Evolutionary conservation across 2,797 vertebrate genomes (phyloP).

Genomic region (Molossus molossus): DNA sequence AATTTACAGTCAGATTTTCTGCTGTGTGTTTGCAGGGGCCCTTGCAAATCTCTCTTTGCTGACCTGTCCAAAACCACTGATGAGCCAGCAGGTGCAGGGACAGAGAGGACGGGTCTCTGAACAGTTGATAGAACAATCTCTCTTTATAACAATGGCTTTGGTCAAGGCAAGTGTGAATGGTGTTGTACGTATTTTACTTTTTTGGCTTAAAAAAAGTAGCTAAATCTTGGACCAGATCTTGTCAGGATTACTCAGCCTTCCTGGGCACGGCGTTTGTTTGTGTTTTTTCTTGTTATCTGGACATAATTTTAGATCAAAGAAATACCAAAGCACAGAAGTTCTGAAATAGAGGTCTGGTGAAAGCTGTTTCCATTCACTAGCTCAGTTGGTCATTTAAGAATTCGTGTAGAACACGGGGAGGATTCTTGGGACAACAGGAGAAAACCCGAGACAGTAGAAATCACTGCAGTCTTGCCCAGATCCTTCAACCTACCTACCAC

Average conservation of each 20-base stretch:
- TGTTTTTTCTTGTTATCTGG: not conserved
- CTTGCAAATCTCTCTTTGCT: not conserved
- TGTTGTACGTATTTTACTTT: conserved; percentile 40
- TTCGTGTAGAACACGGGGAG: not conserved
- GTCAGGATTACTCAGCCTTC: not conserved
- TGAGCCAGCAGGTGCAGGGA: not conserved
- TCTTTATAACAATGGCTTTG: not conserved
- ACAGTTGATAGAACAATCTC: not conserved
- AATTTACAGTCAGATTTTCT: conserved; percentile 26
- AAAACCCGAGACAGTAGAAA: not conserved
- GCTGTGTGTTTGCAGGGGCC: fast-evolving
- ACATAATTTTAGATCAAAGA: conserved; percentile 46
- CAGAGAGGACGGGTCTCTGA: not conserved
- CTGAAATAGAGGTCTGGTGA: not conserved
- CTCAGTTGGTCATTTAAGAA: not conserved
- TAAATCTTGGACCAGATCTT: not conserved
- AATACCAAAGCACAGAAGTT: conserved; percentile 24
- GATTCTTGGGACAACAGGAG: not conserved
- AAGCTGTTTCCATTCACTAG: not conserved
- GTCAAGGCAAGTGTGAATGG: not conserved
- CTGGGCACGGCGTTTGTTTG: not conserved
- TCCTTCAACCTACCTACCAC: not conserved
- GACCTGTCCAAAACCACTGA: not conserved
- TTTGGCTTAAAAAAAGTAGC: conserved; percentile 33
- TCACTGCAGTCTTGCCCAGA: not conserved